Conservation (phyloP, 2,797 vertebrate species). For the Pipistrellus pipistrellus region DNA sequence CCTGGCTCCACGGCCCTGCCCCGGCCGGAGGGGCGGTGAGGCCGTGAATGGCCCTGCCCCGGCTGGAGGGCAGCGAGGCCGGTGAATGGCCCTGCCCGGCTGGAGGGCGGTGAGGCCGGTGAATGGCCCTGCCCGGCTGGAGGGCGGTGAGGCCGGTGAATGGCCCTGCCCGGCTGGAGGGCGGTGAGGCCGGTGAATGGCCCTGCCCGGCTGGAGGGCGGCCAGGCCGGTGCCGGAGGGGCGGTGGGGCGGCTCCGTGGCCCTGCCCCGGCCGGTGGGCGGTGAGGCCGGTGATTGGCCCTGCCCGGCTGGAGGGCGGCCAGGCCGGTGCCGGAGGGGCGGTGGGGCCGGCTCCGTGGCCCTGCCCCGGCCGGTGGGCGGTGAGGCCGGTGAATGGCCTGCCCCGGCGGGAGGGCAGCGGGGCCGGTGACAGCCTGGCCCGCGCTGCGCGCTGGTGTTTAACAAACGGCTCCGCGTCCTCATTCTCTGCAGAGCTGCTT, state of each 20-base stretch:
- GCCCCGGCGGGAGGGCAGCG: constrained; percentile 71
- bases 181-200: constrained; percentile 81
- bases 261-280: no score
- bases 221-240: constrained; percentile 83
- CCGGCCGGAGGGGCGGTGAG: constrained; percentile 74
- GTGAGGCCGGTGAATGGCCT: no score
- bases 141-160: constrained; percentile 83
- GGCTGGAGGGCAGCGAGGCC: no score
- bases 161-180: constrained; percentile 33
- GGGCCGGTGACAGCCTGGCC: constrained; percentile 85
- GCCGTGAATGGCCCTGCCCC: constrained; percentile 69
- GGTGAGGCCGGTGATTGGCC: no score
- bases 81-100: constrained; percentile 28
- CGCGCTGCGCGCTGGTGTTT: constrained; percentile 82
- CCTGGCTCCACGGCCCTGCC: constrained; percentile 11
- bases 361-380: no score
- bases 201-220: constrained; percentile 62
- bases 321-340: constrained; percentile 84
- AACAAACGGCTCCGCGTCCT: constrained; percentile 89
- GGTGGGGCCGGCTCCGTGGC: no score
- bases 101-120: no score
- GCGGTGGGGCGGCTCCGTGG: no score
- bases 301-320: constrained; percentile 69
- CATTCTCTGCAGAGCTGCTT: constrained; percentile 87
- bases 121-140: not conserved